A percentile compares a stretch with the other conserved stretches of the same genome.
Evolutionary conservation across 2,888 invertebrate genomes (phyloP).

Genomic region (Platycheirus rosarum): DNA sequence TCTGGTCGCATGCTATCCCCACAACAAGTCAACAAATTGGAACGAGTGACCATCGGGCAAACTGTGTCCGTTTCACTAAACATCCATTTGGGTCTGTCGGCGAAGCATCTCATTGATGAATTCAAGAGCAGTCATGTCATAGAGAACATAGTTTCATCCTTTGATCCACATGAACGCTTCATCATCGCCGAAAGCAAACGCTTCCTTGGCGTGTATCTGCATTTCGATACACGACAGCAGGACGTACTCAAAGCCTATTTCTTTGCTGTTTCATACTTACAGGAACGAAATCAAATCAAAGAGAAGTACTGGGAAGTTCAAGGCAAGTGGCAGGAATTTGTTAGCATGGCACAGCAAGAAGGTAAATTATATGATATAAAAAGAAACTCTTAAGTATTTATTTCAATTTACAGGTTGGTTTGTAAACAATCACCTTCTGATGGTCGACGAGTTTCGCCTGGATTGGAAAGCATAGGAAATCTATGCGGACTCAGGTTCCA

Average conservation of each 20-base stretch:
- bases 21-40: conserved; percentile 86
- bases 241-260: conserved; percentile 82
- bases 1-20: conserved; percentile 86
- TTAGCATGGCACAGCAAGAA: conserved; percentile 82
- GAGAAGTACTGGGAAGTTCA: conserved; percentile 83
- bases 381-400: too few relatives aligned
- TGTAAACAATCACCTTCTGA: conserved; percentile 84
- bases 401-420: conserved; percentile 87
- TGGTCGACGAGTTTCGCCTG: conserved; percentile 85
- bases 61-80: conserved; percentile 83
- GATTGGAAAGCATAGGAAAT: conserved; percentile 81
- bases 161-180: conserved; percentile 82
- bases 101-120: conserved; percentile 81
- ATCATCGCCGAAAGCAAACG: conserved; percentile 82
- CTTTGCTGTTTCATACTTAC: conserved; percentile 82
- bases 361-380: too few relatives aligned
- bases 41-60: conserved; percentile 87
- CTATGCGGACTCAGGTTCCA: conserved; percentile 8
- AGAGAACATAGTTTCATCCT: conserved; percentile 82
- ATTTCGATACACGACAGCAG: conserved; percentile 81
- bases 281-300: conserved; percentile 82
- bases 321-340: conserved; percentile 83
- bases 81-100: conserved; percentile 81
- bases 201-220: conserved; percentile 81
- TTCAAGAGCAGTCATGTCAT: conserved; percentile 81